These are phyloP conservation scores for Danio choprae DNA, from an alignment of 2,797 vertebrate genomes.

Conservation along the genomic window DNA sequence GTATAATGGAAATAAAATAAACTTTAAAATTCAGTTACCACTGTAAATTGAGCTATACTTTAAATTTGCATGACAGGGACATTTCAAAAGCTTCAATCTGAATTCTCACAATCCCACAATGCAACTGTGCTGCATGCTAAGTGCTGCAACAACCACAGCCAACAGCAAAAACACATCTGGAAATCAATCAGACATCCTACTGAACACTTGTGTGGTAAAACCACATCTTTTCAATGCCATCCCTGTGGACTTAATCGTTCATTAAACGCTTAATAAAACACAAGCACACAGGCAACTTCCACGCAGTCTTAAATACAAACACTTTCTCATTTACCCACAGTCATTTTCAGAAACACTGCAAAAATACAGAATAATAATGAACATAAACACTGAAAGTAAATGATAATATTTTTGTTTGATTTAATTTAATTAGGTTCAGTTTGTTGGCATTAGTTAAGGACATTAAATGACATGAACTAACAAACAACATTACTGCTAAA, in stretches of 20 bases:
- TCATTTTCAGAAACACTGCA: not conserved
- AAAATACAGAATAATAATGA: not conserved
- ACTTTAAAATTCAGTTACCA: too few species aligned
- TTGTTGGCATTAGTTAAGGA: not conserved
- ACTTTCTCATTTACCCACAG: not conserved
- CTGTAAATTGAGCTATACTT: not conserved
- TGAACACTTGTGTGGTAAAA: not conserved
- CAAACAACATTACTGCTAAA: not conserved
- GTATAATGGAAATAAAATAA: too few species aligned
- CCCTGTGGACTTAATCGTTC: not conserved
- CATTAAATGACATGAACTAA: not conserved
- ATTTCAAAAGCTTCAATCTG: not conserved
- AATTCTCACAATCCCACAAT: not conserved
- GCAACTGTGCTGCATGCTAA: not conserved
- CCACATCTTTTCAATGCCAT: constrained; percentile 1
- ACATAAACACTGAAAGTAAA: not conserved
- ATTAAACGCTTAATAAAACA: not conserved
- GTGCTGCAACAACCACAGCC: not conserved
- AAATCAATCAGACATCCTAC: not conserved
- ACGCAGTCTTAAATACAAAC: not conserved
- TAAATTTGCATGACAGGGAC: not conserved
- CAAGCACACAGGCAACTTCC: not conserved
- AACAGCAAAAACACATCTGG: not conserved
- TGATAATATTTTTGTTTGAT: not conserved
- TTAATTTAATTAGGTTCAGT: too few species aligned